Conservation (phyloP, 2,888 invertebrate species). For the Cactoblastis cactorum region DNA sequence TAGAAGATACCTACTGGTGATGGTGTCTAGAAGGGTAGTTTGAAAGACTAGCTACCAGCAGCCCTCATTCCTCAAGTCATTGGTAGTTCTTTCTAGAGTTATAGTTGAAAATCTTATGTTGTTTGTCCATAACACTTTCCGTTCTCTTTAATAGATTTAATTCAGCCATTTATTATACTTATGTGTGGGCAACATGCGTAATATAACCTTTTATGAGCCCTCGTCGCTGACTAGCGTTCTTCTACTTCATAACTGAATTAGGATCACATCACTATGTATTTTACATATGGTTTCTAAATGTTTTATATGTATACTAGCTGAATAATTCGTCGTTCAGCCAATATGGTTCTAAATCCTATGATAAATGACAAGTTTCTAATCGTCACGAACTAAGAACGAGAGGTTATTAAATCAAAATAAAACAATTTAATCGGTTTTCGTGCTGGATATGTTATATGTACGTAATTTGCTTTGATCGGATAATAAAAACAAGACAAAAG, state of each 20-base stretch:
- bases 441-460: background rate
- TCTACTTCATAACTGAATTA: no score
- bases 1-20: background rate
- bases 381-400: background rate
- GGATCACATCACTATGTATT: no score
- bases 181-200: background rate
- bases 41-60: background rate
- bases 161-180: background rate
- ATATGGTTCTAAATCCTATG: background rate
- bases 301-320: background rate
- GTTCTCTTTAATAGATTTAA: no score
- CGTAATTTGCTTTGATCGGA: background rate
- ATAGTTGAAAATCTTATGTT: no score
- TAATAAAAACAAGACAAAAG: background rate
- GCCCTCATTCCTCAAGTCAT: background rate
- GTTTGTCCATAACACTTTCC: no score
- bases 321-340: background rate
- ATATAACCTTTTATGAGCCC: no score
- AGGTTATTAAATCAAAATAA: background rate
- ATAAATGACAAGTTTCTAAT: background rate
- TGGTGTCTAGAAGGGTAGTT: background rate
- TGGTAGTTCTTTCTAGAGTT: no score
- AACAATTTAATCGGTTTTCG: background rate
- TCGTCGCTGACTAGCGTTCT: no score
- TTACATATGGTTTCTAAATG: background rate